Conservation (phyloP, 2,797 vertebrate genomes). For the Crenichthys baileyi region DNA sequence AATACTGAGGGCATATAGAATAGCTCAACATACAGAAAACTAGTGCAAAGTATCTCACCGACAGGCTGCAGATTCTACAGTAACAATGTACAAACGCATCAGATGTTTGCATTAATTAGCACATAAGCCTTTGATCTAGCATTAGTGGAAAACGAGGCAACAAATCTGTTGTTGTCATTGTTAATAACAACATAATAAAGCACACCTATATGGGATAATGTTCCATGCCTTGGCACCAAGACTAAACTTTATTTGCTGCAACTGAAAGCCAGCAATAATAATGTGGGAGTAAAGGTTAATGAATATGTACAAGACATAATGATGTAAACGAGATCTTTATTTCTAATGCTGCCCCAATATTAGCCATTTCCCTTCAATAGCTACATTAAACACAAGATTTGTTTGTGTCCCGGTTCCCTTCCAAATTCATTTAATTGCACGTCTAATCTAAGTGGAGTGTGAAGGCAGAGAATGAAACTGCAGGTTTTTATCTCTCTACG, state of each 20-base stretch:
- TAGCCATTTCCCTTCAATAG: constrained; percentile 4
- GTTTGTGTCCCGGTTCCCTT: not conserved
- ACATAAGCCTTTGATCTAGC: constrained; percentile 3
- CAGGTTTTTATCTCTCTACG: constrained; percentile 47
- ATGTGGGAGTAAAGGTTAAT: constrained; percentile 18
- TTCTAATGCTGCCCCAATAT: constrained; percentile 5
- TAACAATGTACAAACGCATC: not conserved
- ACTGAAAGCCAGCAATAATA: constrained; percentile 23
- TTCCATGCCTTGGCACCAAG: constrained; percentile 27
- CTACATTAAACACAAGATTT: constrained; percentile 1
- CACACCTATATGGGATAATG: not conserved
- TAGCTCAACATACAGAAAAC: not conserved
- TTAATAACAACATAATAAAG: not conserved
- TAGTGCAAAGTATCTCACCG: not conserved
- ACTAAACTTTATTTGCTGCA: constrained; percentile 17
- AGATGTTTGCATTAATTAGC: not conserved
- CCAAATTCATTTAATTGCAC: constrained; percentile 37
- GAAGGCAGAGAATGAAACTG: constrained; percentile 27
- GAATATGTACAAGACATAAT: constrained; percentile 27
- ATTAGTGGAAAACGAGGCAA: not conserved
- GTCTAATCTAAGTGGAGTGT: constrained; percentile 45
- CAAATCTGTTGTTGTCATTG: not conserved
- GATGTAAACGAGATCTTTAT: constrained; percentile 12
- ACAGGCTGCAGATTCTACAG: not conserved
- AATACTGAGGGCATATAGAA: constrained; percentile 1